These are phyloP conservation scores for Phoeniculus purpureus DNA, from an alignment of 2,797 vertebrate species.

Conservation along the genomic window DNA sequence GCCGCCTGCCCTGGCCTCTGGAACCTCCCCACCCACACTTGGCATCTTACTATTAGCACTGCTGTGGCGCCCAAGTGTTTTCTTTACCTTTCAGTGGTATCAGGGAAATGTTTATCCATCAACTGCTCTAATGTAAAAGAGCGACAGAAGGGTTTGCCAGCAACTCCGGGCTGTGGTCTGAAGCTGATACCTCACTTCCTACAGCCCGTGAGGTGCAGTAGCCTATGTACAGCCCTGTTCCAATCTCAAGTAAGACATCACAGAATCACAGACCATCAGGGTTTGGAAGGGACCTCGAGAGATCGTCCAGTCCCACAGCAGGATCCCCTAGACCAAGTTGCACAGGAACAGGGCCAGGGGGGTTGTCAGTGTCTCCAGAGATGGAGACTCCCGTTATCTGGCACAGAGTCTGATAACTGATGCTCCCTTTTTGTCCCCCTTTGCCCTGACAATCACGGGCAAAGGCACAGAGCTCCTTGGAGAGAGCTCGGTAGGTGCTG, in stretches of 20 bases:
- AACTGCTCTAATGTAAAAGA: neutral
- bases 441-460: neutral
- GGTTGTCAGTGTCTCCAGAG: too few species aligned
- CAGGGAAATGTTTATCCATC: neutral
- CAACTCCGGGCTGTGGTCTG: neutral
- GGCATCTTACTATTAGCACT: neutral
- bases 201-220: neutral
- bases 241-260: neutral
- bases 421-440: neutral
- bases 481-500: neutral
- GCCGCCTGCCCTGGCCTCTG: neutral
- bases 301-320: too few species aligned
- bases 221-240: neutral
- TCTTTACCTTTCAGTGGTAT: neutral
- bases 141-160: slow-evolving; percentile 22
- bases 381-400: neutral
- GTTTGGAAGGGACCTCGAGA: too few species aligned
- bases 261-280: neutral
- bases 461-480: neutral
- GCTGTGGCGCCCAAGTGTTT: slow-evolving; percentile 15
- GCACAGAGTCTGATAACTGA: neutral
- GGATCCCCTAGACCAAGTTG: too few species aligned
- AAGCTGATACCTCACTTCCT: neutral
- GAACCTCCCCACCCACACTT: slow-evolving; percentile 59
- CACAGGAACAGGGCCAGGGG: too few species aligned